Percentiles rank a stretch among this genome's conserved stretches.
phyloP scores from a whole-genome alignment of 2,888 invertebrate species.

The Drosophila silvestris region DNA sequence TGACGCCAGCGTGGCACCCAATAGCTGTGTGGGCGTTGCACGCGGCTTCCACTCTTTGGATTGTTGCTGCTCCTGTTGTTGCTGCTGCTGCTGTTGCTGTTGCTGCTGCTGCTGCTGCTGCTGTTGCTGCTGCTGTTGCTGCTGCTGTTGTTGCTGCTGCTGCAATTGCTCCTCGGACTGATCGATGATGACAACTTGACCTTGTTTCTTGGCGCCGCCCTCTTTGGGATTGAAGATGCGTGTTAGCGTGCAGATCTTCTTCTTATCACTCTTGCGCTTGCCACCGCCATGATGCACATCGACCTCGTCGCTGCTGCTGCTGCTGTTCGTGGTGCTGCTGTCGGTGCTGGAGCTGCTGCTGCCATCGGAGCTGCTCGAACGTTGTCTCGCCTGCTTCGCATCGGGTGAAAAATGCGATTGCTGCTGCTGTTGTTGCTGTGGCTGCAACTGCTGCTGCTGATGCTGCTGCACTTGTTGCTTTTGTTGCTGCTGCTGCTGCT shows the following conservation, averaged over 20 bases:
- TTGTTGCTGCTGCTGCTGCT: conserved; percentile 42
- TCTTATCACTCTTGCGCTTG: conserved; percentile 87
- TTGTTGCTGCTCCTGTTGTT: conserved; percentile 24
- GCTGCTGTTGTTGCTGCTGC: conserved; percentile 49
- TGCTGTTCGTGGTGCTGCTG: conserved; percentile 75
- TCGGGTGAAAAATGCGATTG: conserved; percentile 35
- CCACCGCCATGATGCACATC: conserved; percentile 47
- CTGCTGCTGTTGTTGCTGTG: conserved; percentile 39
- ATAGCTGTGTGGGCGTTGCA: conserved; percentile 78
- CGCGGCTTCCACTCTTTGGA: conserved; percentile 64
- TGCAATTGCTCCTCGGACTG: conserved; percentile 86
- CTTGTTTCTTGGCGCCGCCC: conserved; percentile 90
- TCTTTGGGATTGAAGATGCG: conserved; percentile 90
- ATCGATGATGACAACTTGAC: conserved; percentile 90
- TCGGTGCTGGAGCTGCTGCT: conserved; percentile 37
- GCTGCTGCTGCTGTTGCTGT: conserved; percentile 44
- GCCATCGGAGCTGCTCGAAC: conserved; percentile 50
- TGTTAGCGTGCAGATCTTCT: conserved; percentile 89
- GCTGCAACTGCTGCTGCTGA: conserved; percentile 26
- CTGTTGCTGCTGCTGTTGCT: conserved; percentile 35
- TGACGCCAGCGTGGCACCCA: conserved; percentile 59
- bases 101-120: conserved; percentile 38
- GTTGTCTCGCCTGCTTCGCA: conserved; percentile 19
- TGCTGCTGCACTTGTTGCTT: conserved; percentile 43
- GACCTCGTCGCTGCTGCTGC: conserved; percentile 64